Evolutionary conservation across 1,140 invertebrate species (phyloP).

Genomic region (Papilio machaon): DNA sequence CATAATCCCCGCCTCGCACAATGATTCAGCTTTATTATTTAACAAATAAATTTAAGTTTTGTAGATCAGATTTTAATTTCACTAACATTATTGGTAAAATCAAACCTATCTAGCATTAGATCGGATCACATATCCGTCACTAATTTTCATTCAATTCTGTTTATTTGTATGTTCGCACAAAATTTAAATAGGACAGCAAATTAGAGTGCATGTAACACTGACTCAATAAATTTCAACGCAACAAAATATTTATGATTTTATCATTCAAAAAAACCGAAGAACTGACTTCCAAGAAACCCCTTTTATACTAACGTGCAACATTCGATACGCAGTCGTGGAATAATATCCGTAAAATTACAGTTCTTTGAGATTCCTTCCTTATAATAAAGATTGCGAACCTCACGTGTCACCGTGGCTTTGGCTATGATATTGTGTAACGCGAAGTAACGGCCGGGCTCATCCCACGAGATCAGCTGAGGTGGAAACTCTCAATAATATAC

Average conservation of each 20-base stretch:
- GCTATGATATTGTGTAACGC: neutral
- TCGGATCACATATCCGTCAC: neutral
- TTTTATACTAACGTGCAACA: no score
- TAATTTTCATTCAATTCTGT: neutral
- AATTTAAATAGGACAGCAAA: no score
- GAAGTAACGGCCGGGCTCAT: neutral
- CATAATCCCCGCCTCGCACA: neutral
- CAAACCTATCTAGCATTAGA: neutral
- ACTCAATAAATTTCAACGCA: no score
- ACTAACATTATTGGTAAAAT: neutral
- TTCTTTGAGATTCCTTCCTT: neutral
- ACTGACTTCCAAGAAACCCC: no score
- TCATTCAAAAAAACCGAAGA: no score
- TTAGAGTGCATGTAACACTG: no score
- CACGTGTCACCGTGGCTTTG: neutral
- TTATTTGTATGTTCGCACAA: neutral
- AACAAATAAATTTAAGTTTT: neutral
- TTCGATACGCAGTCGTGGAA: no score
- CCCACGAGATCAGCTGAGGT: slow-evolving; percentile 2
- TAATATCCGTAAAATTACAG: neutral
- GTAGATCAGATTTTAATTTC: neutral
- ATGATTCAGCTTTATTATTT: neutral
- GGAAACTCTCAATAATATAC: neutral
- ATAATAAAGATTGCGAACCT: neutral
- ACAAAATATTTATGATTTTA: no score